Base-by-base conservation (phyloP, 2,888 invertebrate species). In the Blera fallax region DNA sequence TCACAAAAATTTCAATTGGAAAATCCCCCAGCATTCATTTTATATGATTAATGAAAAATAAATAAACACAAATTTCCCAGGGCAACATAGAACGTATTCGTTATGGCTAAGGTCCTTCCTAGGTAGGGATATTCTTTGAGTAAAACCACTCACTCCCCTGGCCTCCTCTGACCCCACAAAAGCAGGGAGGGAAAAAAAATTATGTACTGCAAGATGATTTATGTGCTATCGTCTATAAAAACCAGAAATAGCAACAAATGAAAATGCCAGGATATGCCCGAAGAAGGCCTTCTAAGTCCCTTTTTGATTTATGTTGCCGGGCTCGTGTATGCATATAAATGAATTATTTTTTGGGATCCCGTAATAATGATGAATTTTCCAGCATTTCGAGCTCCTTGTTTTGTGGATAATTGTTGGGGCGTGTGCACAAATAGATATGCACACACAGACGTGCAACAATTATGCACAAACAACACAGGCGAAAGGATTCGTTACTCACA, bases 331-430 rank as follows among this genome's bases (percentile, higher is more conserved):
- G 74, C 74, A 84, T 84, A 74, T 43, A 84, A 79, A 84, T 79
- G 83, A 69, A 79, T 83, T 74, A 62, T 64, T 79, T 64, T 69
- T 14, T 10, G 10, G 64, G 52, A 45, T 54, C 74, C 64, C 18
- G 52, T 69, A 79, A 74, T 79, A 84, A 84, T 79, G 83, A 84
- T 84, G 83, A 79, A 84, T 84, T 74, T 69, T 69, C 73, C 74
- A 43, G 43, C 27, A 67, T 48, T 78, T 48, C 48, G 52, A 40
- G 21, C 50, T 37, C 64, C 72, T 34, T 52, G 70, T 69, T 72
- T 83, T 78, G 65, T 50, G 79, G 54, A 79, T 84, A 84, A 79
- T 79, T 79, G 79, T 50, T 79, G 37, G 48, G 79, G 48, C 65
- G 67, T 62, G n/a, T n/a, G n/a, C n/a, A n/a, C n/a, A n/a, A n/a